Conservation (phyloP, 2,888 invertebrate genomes). For the Bimastos eiseni region DNA sequence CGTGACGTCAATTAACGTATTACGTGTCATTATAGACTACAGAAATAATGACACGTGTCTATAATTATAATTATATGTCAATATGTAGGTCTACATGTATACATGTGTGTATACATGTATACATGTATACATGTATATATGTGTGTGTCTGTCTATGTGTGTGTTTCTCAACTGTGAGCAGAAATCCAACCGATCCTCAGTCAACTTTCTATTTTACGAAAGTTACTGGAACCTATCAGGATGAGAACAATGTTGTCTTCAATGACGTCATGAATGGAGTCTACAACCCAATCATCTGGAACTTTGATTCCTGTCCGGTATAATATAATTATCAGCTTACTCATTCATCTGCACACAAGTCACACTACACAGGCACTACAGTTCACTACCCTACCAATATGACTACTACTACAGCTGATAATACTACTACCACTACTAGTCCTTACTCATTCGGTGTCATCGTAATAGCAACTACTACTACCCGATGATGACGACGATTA, state of each 20-base stretch:
- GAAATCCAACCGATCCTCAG: not conserved
- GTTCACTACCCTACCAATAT: no score
- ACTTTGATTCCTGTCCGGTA: constrained; percentile 34
- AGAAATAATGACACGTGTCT: no score
- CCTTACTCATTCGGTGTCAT: no score
- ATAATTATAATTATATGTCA: no score
- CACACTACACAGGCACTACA: no score
- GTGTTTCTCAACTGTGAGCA: not conserved
- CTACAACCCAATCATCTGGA: constrained; percentile 29
- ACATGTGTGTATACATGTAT: not conserved
- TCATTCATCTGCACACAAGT: not conserved
- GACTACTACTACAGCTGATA: no score
- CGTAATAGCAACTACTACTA: no score
- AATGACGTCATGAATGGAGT: constrained; percentile 28
- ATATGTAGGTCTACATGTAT: no score
- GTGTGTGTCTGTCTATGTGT: not conserved
- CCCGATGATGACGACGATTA: no score
- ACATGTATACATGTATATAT: not conserved
- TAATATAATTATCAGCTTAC: not conserved
- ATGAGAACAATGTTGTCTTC: not conserved
- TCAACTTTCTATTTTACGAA: not conserved
- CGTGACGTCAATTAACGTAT: no score
- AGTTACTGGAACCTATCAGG: not conserved
- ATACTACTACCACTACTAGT: no score
- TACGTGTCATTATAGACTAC: no score